Evolutionary conservation across 1,140 invertebrate species (phyloP).

Genomic region (Nephotettix cincticeps): DNA sequence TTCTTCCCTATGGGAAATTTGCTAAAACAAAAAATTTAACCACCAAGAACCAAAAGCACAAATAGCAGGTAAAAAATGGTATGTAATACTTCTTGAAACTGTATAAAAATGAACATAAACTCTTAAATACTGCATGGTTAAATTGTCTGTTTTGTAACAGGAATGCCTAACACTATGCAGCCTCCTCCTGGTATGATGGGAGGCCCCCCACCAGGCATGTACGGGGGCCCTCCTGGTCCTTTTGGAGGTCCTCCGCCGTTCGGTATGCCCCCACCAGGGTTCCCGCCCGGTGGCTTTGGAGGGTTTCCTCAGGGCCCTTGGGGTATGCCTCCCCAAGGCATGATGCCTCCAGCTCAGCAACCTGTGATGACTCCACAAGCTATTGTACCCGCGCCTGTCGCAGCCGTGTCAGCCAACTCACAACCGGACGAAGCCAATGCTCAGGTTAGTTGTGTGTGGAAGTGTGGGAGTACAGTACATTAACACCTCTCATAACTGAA

Average conservation of each 20-base stretch:
- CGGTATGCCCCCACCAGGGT: slow-evolving; percentile 66
- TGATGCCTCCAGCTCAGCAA: slow-evolving; percentile 32
- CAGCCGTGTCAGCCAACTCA: not conserved
- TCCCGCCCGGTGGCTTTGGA: slow-evolving; percentile 44
- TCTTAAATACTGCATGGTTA: no score
- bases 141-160: no score
- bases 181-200: slow-evolving; percentile 55
- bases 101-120: no score
- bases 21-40: no score
- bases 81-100: no score
- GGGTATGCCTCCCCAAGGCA: slow-evolving; percentile 49
- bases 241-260: slow-evolving; percentile 63
- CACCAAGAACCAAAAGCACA: no score
- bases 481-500: no score
- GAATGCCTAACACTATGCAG: slow-evolving; percentile 53
- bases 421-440: slow-evolving; percentile 30
- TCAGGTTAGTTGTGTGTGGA: no score
- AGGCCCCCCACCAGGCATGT: slow-evolving; percentile 54
- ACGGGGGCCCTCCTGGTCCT: slow-evolving; percentile 55
- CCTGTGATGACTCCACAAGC: slow-evolving; percentile 18
- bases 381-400: slow-evolving; percentile 16
- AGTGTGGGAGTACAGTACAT: no score
- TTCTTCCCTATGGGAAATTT: no score
- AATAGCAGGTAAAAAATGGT: no score
- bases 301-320: slow-evolving; percentile 36